These are phyloP conservation scores for Cactoblastis cactorum DNA, from an alignment of 2,888 invertebrate genomes.

Conservation along the genomic window DNA sequence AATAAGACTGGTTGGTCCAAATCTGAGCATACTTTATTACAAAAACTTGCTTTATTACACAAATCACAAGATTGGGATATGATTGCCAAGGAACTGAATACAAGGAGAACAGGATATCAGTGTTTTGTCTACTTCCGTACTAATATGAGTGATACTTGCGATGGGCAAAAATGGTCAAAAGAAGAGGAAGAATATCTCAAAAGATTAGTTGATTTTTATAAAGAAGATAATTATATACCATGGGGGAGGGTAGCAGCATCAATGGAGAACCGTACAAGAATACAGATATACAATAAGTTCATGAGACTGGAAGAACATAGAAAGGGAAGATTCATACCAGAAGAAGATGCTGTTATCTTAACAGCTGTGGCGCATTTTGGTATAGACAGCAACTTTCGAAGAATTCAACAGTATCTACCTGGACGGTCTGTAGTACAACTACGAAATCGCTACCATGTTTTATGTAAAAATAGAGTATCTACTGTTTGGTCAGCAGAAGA, in stretches of 20 bases:
- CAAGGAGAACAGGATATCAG: constrained; percentile 82
- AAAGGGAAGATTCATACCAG: constrained; percentile 81
- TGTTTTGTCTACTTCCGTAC: constrained; percentile 84
- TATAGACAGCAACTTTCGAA: constrained; percentile 69
- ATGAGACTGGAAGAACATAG: constrained; percentile 54
- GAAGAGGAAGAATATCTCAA: constrained; percentile 84
- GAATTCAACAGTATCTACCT: constrained; percentile 78
- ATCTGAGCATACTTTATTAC: constrained; percentile 43
- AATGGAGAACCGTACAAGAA: constrained; percentile 81
- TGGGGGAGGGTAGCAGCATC: constrained; percentile 85
- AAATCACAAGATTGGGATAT: constrained; percentile 82
- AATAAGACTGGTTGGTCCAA: constrained; percentile 69
- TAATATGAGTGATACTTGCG: constrained; percentile 49
- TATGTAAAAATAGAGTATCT: constrained; percentile 60
- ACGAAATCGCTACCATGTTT: constrained; percentile 77
- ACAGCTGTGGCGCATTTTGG: constrained; percentile 82
- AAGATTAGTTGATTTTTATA: constrained; percentile 81
- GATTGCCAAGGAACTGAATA: constrained; percentile 79
- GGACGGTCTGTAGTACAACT: constrained; percentile 82
- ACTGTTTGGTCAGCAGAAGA: constrained; percentile 81
- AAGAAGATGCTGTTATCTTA: constrained; percentile 83
- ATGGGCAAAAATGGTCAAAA: constrained; percentile 79
- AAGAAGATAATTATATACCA: constrained; percentile 83
- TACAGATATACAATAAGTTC: constrained; percentile 83
- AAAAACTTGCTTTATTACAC: constrained; percentile 43